Evolutionary conservation across 2,797 vertebrate genomes (phyloP).

Genomic region (Diplodus sargus): DNA sequence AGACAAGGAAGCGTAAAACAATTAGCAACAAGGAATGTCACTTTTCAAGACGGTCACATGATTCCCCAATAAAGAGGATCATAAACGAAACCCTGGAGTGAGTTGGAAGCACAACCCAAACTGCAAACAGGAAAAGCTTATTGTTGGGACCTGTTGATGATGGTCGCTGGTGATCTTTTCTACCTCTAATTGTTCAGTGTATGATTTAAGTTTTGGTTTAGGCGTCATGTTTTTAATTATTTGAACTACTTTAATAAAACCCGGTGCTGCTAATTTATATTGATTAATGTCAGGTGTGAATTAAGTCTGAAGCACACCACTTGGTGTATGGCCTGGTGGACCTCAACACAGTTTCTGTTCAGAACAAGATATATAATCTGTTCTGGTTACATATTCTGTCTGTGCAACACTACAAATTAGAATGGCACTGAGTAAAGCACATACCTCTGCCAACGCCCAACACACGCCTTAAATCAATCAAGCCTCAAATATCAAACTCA

Average conservation of each 20-base stretch:
- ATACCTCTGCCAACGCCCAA: no score
- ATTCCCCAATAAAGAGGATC: slow-evolving; percentile 4
- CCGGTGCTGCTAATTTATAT: neutral
- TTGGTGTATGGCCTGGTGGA: neutral
- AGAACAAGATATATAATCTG: neutral
- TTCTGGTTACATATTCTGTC: neutral
- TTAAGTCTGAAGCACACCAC: neutral
- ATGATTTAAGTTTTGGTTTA: neutral
- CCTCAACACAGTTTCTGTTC: neutral
- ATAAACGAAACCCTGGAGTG: slow-evolving; percentile 15
- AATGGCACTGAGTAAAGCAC: no score
- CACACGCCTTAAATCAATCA: no score
- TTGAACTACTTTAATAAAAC: neutral
- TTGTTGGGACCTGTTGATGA: neutral
- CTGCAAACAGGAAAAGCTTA: slow-evolving; percentile 39
- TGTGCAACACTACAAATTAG: neutral
- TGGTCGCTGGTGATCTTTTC: neutral
- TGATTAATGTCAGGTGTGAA: neutral
- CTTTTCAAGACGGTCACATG: slow-evolving; percentile 12
- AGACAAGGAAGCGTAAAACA: neutral
- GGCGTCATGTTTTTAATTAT: neutral
- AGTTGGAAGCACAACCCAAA: neutral
- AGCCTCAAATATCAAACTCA: no score
- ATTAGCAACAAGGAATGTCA: slow-evolving; percentile 19
- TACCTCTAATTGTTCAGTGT: neutral